phyloP scores from a whole-genome alignment of 2,888 invertebrate species.

The Glaucopsyche alexis region DNA sequence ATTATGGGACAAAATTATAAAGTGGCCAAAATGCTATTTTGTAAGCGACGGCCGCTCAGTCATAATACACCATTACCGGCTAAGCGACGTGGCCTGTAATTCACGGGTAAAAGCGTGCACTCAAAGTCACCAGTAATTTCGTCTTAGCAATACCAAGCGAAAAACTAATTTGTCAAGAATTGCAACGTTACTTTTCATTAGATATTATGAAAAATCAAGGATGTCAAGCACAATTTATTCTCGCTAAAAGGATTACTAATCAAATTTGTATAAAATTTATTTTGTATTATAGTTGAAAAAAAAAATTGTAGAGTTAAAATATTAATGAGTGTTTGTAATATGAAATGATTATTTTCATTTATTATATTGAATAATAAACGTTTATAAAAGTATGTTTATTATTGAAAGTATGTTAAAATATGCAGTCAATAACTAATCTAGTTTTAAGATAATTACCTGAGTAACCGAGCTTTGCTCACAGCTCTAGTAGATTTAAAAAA shows the following conservation, averaged over 20 bases:
- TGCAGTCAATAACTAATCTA: too few species aligned
- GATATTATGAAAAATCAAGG: slow-evolving; percentile 37
- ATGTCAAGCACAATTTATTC: slow-evolving; percentile 23
- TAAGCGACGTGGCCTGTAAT: slow-evolving; percentile 73
- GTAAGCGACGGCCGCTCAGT: slow-evolving; percentile 66
- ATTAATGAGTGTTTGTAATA: slow-evolving; percentile 10
- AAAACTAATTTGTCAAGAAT: slow-evolving; percentile 78
- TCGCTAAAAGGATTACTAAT: slow-evolving; percentile 4
- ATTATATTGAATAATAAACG: neutral
- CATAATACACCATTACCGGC: slow-evolving; percentile 75
- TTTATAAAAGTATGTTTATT: too few species aligned
- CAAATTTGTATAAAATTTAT: neutral
- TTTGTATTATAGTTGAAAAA: neutral
- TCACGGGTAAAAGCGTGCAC: slow-evolving; percentile 79
- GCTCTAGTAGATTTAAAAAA: too few species aligned
- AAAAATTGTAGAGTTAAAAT: neutral
- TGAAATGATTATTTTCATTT: neutral
- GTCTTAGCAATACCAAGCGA: slow-evolving; percentile 74
- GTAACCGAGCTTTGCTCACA: too few species aligned
- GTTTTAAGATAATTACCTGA: too few species aligned
- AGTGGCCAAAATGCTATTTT: slow-evolving; percentile 62
- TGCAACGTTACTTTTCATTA: slow-evolving; percentile 55
- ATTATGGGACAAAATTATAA: slow-evolving; percentile 25
- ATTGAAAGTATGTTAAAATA: too few species aligned
- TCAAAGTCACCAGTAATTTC: slow-evolving; percentile 76